These are phyloP conservation scores for Gambusia holbrooki DNA, from an alignment of 2,113 vertebrate species.

Conservation along the genomic window DNA sequence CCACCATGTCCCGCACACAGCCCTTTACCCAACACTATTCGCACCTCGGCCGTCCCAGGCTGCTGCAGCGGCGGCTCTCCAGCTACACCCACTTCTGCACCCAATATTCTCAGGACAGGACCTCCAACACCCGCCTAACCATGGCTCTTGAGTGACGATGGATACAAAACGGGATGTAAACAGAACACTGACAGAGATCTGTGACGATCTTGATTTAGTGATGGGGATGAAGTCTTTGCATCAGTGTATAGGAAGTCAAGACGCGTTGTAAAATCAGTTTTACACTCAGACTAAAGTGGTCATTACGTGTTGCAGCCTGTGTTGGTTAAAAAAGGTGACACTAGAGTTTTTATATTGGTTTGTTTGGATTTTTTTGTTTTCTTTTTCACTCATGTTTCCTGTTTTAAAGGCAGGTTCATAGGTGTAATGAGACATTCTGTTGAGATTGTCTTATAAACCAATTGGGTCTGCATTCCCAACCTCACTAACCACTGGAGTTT, in stretches of 20 bases:
- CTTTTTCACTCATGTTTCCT: conserved; percentile 5
- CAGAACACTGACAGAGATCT: conserved; percentile 25
- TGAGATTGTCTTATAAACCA: conserved; percentile 39
- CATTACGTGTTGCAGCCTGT: conserved; percentile 52
- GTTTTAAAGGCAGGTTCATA: conserved; percentile 23
- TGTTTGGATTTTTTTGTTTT: conserved; percentile 25
- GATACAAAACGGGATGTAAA: conserved; percentile 12
- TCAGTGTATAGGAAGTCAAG: conserved; percentile 21
- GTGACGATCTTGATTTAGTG: conserved; percentile 8
- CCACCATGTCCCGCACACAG: conserved; percentile 90
- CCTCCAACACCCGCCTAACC: conserved; percentile 96
- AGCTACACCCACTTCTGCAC: conserved; percentile 95
- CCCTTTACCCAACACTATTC: conserved; percentile 94
- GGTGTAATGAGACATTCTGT: conserved; percentile 29
- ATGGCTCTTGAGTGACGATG: conserved; percentile 88
- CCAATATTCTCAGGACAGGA: conserved; percentile 99
- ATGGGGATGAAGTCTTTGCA: conserved; percentile 27
- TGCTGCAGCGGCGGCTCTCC: conserved; percentile 89
- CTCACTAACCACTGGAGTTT: conserved; percentile 64
- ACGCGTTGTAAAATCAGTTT: conserved; percentile 14
- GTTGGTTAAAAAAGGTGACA: conserved; percentile 24
- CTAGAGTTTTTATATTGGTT: conserved; percentile 47
- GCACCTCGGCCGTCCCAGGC: conserved; percentile 85
- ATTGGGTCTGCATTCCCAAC: conserved; percentile 6
- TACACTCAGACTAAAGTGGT: conserved; percentile 23